Percentiles rank a stretch among this genome's conserved stretches.
Evolutionary conservation across 37 sponge, comb jelly and placozoan genomes (phyloP).

Genomic region (Halisarca cf. caerulea): DNA sequence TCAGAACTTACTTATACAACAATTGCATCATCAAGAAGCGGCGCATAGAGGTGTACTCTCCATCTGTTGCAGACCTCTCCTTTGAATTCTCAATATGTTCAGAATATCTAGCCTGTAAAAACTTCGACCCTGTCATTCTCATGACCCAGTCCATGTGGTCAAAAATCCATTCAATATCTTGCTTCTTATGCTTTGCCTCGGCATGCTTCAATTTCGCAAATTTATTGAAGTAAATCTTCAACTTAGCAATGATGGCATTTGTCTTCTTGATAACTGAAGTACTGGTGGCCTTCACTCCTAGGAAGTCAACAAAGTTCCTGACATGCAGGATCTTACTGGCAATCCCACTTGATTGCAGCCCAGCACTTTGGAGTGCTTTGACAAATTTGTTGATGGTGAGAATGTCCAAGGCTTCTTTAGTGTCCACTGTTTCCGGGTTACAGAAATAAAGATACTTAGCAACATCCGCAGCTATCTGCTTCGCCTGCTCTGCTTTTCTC

Average conservation of each 20-base stretch:
- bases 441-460: background rate
- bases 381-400: background rate
- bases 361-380: background rate
- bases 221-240: background rate
- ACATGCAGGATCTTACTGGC: background rate
- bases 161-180: too few species aligned
- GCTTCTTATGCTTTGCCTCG: too few species aligned
- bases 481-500: background rate
- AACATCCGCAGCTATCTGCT: background rate
- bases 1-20: too few species aligned
- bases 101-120: background rate
- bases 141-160: too few species aligned
- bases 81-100: background rate
- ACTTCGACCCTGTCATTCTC: background rate
- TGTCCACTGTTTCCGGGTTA: background rate
- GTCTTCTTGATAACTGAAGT: background rate
- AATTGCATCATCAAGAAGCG: background rate
- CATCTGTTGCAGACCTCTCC: background rate
- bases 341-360: background rate
- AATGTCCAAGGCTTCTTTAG: background rate
- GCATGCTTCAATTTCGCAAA: background rate
- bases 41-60: background rate
- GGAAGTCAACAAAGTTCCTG: background rate
- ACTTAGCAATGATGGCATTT: background rate
- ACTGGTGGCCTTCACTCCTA: background rate